Base-by-base conservation (phyloP, 2,797 vertebrate genomes). In the Pogoniulus pusillus region DNA sequence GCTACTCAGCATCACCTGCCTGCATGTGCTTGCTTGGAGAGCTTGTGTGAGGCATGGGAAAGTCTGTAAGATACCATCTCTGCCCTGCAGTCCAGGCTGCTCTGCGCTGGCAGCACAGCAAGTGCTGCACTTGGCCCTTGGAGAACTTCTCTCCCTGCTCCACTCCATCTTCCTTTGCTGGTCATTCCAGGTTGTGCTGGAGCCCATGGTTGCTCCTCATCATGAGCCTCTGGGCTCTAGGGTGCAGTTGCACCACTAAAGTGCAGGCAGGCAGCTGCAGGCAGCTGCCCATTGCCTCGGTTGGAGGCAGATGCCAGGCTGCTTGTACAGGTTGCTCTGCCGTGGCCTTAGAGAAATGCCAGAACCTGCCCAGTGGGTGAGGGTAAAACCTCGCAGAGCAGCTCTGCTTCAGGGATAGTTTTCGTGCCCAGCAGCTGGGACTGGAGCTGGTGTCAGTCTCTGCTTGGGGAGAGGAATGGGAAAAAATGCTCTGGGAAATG, bases 11-110 rank as follows among this genome's bases (percentile, higher is more conserved):
- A 90, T 87, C 89, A 65, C 93, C 90, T 79, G 88, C 88, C 47
- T 77, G 49, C 1, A 0, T 68, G 63, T 14, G 4, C 4, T 55
- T 1, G 7, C 58, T 74, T 15, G 43, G 73, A 82, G 78, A 87
- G 41, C 63, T 58, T 70, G 37, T 82, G 16, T 0, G 1, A 66
- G 60, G 64, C 69, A 5, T 96, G 95, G 92, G 94, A 95, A 94
- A 94, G 47, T 79, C 88, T 84, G 57, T 35, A 3, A 92, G 94
- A 96, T 96, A 95, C 57, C 75, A 96, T 94, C 95, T 94, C 58
- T 90, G 9, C 79, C 78, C 37, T 6, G 4, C 1, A 0, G 89
- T 55, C 29, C 82, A 41, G 55, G 71, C 55, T 39, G 45, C 26
- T 37, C 22, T 0, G 3, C 2, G 4, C 75, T 1, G 0, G 59